Conservation (phyloP, 1,140 invertebrate species). For the Dinothrombium tinctorium region DNA sequence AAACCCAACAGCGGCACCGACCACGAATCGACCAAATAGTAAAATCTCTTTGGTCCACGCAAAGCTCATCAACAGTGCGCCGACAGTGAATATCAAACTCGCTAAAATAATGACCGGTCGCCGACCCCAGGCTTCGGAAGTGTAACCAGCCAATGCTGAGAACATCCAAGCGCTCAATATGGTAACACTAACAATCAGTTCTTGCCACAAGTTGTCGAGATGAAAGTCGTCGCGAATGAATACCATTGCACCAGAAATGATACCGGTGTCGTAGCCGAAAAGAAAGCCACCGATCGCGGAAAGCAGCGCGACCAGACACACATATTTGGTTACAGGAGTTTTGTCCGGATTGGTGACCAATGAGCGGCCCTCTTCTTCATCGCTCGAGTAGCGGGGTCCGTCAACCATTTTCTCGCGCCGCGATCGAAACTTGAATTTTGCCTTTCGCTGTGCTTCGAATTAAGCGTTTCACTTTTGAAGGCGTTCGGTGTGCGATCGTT, state of each 20-base stretch:
- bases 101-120: constrained; percentile 30
- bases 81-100: constrained; percentile 30
- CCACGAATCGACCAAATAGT: constrained; percentile 29
- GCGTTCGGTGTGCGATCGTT: no score
- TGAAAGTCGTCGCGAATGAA: constrained; percentile 25
- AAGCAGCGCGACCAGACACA: constrained; percentile 14
- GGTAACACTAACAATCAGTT: constrained; percentile 28
- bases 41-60: constrained; percentile 26
- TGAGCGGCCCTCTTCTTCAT: no score
- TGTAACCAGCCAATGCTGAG: constrained; percentile 27
- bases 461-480: no score
- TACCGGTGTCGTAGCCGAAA: constrained; percentile 40
- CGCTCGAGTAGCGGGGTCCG: no score
- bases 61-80: constrained; percentile 29
- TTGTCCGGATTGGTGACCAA: no score
- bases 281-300: constrained; percentile 36
- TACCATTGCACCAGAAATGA: constrained; percentile 37
- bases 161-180: constrained; percentile 27
- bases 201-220: constrained; percentile 28
- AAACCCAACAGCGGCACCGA: constrained; percentile 34
- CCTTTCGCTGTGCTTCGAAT: no score
- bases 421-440: no score
- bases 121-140: constrained; percentile 28
- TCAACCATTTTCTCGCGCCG: no score
- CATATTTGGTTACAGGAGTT: no score